phyloP scores from a whole-genome alignment of 2,113 vertebrate species.

The Cephalopterus ornatus region DNA sequence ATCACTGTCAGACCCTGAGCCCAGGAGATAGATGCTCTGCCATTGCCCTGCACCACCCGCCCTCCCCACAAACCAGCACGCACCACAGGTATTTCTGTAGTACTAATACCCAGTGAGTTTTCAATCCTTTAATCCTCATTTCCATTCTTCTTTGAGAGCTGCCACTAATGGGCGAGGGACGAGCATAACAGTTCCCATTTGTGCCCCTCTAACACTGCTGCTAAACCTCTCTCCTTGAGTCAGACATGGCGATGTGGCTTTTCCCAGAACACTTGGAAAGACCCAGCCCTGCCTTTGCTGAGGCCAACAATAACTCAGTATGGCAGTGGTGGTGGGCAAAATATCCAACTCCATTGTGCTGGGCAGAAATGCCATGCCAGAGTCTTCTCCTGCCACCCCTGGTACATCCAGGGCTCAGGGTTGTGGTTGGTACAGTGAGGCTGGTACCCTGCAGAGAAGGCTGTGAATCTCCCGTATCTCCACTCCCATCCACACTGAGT shows the following conservation, averaged over 20 bases:
- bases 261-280: background rate
- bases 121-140: background rate
- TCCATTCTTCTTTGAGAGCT: background rate
- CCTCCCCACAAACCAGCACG: background rate
- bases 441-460: background rate
- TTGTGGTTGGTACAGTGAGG: background rate
- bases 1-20: background rate
- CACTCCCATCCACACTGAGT: accelerated
- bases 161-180: background rate
- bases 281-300: background rate
- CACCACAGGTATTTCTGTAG: background rate
- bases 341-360: background rate
- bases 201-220: background rate
- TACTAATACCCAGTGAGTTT: background rate
- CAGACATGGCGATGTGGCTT: accelerated
- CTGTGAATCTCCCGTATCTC: background rate
- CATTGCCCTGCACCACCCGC: background rate
- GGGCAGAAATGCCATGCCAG: background rate
- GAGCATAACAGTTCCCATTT: background rate
- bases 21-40: background rate
- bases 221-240: background rate
- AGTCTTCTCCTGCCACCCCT: background rate
- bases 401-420: background rate
- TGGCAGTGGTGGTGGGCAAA: background rate
- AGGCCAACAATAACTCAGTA: background rate